Percentiles rank a stretch among this genome's conserved stretches.
Evolutionary conservation across 2,888 invertebrate species (phyloP).

Genomic region (Galerucella calmariensis): DNA sequence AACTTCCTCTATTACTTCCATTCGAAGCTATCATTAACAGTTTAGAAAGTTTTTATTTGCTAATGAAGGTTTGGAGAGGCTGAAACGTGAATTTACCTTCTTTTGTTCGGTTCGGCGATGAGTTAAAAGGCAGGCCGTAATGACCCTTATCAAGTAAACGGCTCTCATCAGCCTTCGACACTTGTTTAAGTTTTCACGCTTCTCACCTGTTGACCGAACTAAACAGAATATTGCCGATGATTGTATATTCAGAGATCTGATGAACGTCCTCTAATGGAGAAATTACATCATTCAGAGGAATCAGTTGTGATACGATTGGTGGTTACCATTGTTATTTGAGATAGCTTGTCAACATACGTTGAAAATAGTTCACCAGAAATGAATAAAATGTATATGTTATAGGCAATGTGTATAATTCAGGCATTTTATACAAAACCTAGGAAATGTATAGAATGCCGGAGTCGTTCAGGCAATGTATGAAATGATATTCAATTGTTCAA

Average conservation of each 20-base stretch:
- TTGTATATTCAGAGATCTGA: background rate
- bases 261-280: background rate
- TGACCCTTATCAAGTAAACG: slow-evolving; percentile 11
- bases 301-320: background rate
- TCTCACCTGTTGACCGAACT: slow-evolving; percentile 1
- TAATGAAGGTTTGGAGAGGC: slow-evolving; percentile 30
- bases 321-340: background rate
- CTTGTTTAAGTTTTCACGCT: background rate
- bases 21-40: slow-evolving; percentile 29
- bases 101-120: background rate
- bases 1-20: slow-evolving; percentile 31
- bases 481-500: no score
- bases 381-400: no score
- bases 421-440: no score
- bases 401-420: no score
- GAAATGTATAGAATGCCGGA: no score
- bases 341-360: background rate
- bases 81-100: slow-evolving; percentile 1
- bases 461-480: no score
- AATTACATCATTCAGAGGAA: background rate
- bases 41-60: slow-evolving; percentile 31
- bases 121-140: background rate
- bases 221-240: background rate
- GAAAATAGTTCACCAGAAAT: no score
- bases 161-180: background rate